A percentile compares a stretch with the other conserved stretches of the same genome.
These are phyloP conservation scores for Climacteris rufus DNA, from an alignment of 2,113 vertebrate species.

Conservation along the genomic window DNA sequence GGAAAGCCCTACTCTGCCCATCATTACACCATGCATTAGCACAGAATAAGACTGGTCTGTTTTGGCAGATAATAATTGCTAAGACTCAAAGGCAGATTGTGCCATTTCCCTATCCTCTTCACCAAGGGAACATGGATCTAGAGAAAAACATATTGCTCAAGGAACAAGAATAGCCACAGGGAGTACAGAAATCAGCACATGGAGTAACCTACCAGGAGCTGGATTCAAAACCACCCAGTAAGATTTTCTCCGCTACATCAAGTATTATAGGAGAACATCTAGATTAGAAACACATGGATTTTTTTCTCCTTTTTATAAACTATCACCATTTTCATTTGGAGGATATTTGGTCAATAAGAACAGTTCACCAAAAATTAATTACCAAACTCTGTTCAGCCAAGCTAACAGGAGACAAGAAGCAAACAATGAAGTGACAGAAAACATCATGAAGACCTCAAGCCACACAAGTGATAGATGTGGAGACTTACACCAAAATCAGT, in stretches of 20 bases:
- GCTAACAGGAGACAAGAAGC: not conserved
- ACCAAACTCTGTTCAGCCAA: not conserved
- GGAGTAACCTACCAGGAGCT: not conserved
- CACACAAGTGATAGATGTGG: not conserved
- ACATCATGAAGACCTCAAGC: not conserved
- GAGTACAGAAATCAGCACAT: not conserved
- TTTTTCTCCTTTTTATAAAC: not conserved
- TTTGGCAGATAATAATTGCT: not conserved
- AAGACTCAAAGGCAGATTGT: not conserved
- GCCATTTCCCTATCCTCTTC: not conserved
- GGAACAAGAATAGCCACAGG: not conserved
- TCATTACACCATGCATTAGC: rapidly evolving
- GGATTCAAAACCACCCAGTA: not conserved
- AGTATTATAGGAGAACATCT: not conserved
- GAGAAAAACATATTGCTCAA: not conserved
- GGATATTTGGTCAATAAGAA: not conserved
- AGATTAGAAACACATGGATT: not conserved
- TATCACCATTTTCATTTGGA: not conserved
- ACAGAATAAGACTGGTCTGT: not conserved
- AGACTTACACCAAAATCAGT: not conserved
- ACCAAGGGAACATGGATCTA: not conserved
- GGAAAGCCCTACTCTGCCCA: not conserved
- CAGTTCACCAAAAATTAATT: not conserved
- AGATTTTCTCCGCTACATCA: not conserved
- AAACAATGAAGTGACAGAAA: not conserved